These are phyloP conservation scores for Lordiphosa collinella DNA, from an alignment of 1,140 invertebrate species.

Conservation along the genomic window DNA sequence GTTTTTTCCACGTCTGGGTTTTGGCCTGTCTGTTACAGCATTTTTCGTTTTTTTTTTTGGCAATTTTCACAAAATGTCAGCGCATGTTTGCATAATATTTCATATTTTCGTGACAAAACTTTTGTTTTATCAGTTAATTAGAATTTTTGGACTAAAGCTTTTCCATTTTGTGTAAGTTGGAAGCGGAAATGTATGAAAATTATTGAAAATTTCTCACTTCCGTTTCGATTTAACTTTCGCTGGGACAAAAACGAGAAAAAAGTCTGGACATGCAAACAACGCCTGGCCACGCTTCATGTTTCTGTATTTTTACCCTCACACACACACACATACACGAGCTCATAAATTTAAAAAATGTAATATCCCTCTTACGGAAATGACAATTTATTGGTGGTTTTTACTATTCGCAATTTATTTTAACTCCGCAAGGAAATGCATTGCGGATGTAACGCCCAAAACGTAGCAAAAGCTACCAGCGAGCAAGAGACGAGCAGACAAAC, in stretches of 20 bases:
- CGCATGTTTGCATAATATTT: slow-evolving; percentile 51
- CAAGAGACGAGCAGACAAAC: slow-evolving; percentile 47
- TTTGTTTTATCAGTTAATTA: slow-evolving; percentile 73
- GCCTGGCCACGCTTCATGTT: slow-evolving; percentile 27
- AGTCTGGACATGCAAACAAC: slow-evolving; percentile 50
- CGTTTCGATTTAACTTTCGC: slow-evolving; percentile 71
- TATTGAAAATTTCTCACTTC: slow-evolving; percentile 47
- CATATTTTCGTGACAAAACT: slow-evolving; percentile 28
- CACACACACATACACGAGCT: slow-evolving; percentile 33
- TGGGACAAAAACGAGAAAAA: slow-evolving; percentile 10
- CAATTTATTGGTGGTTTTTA: slow-evolving; percentile 79
- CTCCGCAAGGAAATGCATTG: slow-evolving; percentile 78
- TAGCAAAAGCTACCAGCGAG: slow-evolving; percentile 69
- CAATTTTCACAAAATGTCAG: slow-evolving; percentile 40
- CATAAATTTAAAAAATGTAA: slow-evolving; percentile 78
- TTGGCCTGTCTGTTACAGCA: slow-evolving; percentile 21
- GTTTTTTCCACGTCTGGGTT: slow-evolving; percentile 33
- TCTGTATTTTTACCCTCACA: not conserved
- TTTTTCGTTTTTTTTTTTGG: slow-evolving; percentile 9
- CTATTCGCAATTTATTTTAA: slow-evolving; percentile 79
- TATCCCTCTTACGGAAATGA: slow-evolving; percentile 79
- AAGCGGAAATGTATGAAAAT: slow-evolving; percentile 57
- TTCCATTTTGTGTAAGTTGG: slow-evolving; percentile 48
- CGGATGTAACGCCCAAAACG: slow-evolving; percentile 61
- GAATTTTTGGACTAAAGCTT: slow-evolving; percentile 45